These are phyloP conservation scores for Dendrolimus punctatus DNA, from an alignment of 1,140 invertebrate genomes.

Conservation along the genomic window DNA sequence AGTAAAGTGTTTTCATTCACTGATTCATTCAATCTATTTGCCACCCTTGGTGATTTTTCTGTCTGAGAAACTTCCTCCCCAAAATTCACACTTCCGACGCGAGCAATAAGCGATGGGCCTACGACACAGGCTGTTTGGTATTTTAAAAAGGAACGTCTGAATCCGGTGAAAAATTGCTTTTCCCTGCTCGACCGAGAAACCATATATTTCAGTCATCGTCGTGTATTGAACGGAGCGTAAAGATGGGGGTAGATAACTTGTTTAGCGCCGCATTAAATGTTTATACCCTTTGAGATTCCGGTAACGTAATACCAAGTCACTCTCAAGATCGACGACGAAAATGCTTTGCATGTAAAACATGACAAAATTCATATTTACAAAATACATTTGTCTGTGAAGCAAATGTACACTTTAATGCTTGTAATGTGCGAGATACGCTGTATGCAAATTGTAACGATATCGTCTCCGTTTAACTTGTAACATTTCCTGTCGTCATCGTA, in stretches of 20 bases:
- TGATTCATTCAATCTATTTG: conserved; percentile 52
- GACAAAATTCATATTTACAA: no score
- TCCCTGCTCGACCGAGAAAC: conserved; percentile 30
- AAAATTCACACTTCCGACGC: conserved; percentile 53
- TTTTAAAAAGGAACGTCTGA: conserved; percentile 59
- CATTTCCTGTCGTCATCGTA: no score
- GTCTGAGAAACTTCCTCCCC: conserved; percentile 32
- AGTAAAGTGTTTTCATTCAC: no score
- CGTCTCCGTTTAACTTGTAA: no score
- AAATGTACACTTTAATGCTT: no score
- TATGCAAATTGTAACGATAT: no score
- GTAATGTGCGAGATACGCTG: no score
- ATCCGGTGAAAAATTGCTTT: conserved; percentile 57
- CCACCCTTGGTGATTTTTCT: conserved; percentile 31
- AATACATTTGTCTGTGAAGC: no score
- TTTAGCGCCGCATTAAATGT: conserved; percentile 20
- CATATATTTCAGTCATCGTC: conserved; percentile 51
- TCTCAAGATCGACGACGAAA: no score
- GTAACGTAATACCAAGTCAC: no score
- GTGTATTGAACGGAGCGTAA: conserved; percentile 44
- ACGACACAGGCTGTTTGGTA: conserved; percentile 35
- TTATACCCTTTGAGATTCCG: neutral
- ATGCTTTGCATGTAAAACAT: no score
- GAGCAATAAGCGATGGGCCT: conserved; percentile 38
- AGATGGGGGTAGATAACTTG: conserved; percentile 46